phyloP scores from a whole-genome alignment of 2,113 vertebrate species.

The Neotoma lepida region DNA sequence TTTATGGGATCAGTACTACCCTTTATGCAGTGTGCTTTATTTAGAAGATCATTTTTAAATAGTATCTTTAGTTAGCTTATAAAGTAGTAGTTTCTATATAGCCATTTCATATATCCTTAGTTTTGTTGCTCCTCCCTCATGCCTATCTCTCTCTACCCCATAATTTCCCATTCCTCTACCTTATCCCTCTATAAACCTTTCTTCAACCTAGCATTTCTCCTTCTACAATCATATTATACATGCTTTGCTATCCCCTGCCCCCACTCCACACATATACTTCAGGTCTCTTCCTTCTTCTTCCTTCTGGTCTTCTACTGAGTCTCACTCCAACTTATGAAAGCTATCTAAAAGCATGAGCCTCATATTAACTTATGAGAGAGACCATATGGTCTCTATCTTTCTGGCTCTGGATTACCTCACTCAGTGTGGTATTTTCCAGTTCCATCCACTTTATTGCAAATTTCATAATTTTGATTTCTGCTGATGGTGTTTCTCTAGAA shows the following conservation, averaged over 20 bases:
- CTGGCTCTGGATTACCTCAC: background rate
- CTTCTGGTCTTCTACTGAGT: background rate
- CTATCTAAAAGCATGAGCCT: background rate
- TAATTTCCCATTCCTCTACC: no score
- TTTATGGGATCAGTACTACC: background rate
- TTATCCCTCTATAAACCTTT: background rate
- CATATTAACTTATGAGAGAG: background rate
- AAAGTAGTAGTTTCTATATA: background rate
- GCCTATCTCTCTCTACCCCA: no score
- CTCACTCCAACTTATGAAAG: background rate
- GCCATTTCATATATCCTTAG: background rate
- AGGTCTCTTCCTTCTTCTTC: background rate
- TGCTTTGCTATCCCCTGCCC: background rate
- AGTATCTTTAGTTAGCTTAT: background rate
- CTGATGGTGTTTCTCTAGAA: no score
- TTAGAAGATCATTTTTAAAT: background rate
- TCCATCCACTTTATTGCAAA: background rate
- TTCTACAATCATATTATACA: background rate
- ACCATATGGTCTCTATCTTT: background rate
- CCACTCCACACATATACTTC: background rate
- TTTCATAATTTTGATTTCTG: background rate
- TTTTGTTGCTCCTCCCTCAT: background rate
- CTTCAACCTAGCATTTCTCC: background rate
- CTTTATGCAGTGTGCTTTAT: background rate
- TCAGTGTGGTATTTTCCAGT: background rate